Evolutionary conservation across 2,888 invertebrate genomes (phyloP).

Genomic region (Gryllus longicercus): DNA sequence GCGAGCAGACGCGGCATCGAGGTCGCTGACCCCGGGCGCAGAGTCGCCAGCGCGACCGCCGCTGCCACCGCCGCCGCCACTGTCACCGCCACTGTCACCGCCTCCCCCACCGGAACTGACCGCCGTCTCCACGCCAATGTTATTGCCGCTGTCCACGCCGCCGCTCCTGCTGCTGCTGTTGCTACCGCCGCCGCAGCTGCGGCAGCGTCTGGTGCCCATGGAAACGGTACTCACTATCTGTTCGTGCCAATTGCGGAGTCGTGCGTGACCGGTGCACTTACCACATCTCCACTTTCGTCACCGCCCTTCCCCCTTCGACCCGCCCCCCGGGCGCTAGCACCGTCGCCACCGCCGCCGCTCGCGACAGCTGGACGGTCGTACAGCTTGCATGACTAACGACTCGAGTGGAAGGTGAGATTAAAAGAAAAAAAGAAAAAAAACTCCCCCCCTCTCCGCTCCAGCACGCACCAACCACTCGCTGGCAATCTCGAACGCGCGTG

Average conservation of each 20-base stretch:
- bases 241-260: background rate
- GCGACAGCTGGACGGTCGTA: background rate
- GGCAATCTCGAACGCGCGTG: too few species aligned
- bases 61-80: too few species aligned
- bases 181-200: background rate
- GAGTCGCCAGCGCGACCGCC: background rate
- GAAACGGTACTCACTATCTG: background rate
- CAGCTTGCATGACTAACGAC: too few species aligned
- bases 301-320: background rate
- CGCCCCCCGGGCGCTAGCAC: background rate
- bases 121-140: background rate
- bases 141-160: background rate
- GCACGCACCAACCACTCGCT: too few species aligned
- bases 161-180: background rate
- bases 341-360: background rate
- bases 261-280: background rate
- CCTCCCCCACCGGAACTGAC: slow-evolving; percentile 1
- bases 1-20: background rate
- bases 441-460: too few species aligned
- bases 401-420: too few species aligned
- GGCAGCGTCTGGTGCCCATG: background rate
- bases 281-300: background rate
- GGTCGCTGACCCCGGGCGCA: background rate
- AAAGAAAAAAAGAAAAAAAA: too few species aligned
- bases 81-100: too few species aligned